Conservation (phyloP, 1,140 invertebrate species). For the Cotesia chilonis region DNA sequence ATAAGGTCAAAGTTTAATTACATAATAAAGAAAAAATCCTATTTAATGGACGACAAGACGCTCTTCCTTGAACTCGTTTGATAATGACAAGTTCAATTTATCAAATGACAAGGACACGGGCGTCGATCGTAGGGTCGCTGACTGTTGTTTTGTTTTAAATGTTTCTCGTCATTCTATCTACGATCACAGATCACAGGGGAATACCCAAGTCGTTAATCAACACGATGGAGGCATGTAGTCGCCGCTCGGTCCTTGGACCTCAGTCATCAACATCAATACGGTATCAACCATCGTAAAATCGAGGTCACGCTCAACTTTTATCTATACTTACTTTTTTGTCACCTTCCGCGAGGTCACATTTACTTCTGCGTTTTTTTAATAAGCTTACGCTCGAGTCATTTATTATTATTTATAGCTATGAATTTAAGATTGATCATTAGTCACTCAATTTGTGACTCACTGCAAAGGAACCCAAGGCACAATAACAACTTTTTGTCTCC, state of each 20-base stretch:
- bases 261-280: slow-evolving; percentile 24
- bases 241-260: slow-evolving; percentile 2
- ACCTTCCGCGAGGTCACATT: slow-evolving; percentile 5
- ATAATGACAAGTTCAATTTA: slow-evolving; percentile 37
- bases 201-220: slow-evolving; percentile 13
- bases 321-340: not conserved
- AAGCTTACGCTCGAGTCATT: not conserved
- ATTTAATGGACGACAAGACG: slow-evolving; percentile 16
- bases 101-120: slow-evolving; percentile 18
- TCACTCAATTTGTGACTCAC: not conserved
- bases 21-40: not conserved
- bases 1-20: too few species aligned
- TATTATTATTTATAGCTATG: not conserved
- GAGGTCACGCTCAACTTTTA: not conserved
- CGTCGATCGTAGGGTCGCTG: slow-evolving; percentile 3
- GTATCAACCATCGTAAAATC: slow-evolving; percentile 19
- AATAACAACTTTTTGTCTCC: too few species aligned
- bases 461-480: too few species aligned
- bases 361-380: not conserved
- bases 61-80: slow-evolving; percentile 43
- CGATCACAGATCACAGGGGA: not conserved
- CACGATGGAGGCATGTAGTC: slow-evolving; percentile 7
- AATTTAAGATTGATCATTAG: too few species aligned
- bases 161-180: not conserved
- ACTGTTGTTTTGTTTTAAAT: not conserved